Conservation (phyloP, 2,888 invertebrate genomes). For the Ochropacha duplaris region DNA sequence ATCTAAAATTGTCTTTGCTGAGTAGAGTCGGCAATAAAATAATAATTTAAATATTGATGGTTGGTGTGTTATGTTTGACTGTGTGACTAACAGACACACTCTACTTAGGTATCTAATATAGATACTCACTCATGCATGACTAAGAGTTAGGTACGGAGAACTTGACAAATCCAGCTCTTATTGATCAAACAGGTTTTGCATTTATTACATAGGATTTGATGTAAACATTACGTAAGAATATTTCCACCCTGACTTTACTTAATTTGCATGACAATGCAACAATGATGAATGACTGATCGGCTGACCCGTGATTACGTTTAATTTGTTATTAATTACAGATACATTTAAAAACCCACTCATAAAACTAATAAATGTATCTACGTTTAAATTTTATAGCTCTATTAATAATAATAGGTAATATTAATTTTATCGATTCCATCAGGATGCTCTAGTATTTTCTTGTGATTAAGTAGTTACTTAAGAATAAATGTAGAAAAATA, state of each 20-base stretch:
- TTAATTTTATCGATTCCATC: neutral
- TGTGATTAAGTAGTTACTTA: too few species aligned
- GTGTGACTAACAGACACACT: too few species aligned
- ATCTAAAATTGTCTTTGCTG: too few species aligned
- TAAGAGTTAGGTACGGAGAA: neutral
- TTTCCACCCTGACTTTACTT: neutral
- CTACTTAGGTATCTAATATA: too few species aligned
- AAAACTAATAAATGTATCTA: neutral
- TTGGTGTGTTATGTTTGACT: too few species aligned
- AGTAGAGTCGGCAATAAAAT: too few species aligned
- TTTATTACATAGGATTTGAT: neutral
- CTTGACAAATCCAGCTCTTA: neutral
- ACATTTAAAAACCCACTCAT: neutral
- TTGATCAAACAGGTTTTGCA: neutral
- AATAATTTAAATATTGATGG: too few species aligned
- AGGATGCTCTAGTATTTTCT: neutral
- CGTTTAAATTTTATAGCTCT: neutral
- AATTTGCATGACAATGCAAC: neutral
- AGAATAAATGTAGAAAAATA: too few species aligned
- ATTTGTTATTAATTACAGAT: constrained; percentile 1
- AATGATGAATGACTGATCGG: neutral
- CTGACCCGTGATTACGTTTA: neutral
- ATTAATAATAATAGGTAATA: neutral
- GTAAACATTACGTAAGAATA: neutral
- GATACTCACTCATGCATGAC: too few species aligned